Evolutionary conservation across 1,140 invertebrate species (phyloP).

Genomic region (Sitophilus oryzae): DNA sequence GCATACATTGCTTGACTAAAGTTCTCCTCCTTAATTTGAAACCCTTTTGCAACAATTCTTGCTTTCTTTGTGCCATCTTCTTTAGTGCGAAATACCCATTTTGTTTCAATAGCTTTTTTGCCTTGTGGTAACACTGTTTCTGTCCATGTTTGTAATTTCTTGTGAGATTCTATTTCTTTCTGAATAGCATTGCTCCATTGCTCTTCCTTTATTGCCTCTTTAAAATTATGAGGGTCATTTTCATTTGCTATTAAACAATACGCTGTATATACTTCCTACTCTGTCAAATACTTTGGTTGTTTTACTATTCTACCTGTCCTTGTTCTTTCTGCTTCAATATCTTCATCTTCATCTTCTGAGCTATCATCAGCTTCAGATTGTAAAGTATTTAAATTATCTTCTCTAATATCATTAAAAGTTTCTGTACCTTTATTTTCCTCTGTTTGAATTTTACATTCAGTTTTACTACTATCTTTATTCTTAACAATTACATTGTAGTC

Average conservation of each 20-base stretch:
- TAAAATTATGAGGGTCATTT: not conserved
- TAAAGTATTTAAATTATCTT: slow-evolving; percentile 5
- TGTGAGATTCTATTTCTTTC: not conserved
- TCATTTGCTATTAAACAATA: slow-evolving; percentile 3
- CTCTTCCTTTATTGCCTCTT: not conserved
- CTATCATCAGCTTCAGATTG: not conserved
- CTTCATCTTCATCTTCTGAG: not conserved
- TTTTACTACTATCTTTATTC: slow-evolving; percentile 3
- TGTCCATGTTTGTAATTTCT: slow-evolving; percentile 16
- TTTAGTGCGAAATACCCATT: slow-evolving; percentile 8
- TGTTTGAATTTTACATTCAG: not conserved
- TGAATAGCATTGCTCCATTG: not conserved
- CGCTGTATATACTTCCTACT: not conserved
- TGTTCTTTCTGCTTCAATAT: not conserved
- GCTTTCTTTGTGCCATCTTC: slow-evolving; percentile 8
- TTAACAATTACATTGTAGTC: slow-evolving; percentile 6
- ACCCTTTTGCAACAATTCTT: slow-evolving; percentile 6
- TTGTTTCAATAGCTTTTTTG: slow-evolving; percentile 10
- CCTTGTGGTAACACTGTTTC: slow-evolving; percentile 9
- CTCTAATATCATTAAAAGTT: not conserved
- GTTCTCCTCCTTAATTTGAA: slow-evolving; percentile 10
- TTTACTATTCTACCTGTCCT: not conserved
- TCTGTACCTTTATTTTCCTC: not conserved
- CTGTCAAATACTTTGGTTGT: not conserved
- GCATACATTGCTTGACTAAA: not conserved